Base-by-base conservation (phyloP, 2,888 invertebrate genomes). In the Imbricaverruca yamaguchii region DNA sequence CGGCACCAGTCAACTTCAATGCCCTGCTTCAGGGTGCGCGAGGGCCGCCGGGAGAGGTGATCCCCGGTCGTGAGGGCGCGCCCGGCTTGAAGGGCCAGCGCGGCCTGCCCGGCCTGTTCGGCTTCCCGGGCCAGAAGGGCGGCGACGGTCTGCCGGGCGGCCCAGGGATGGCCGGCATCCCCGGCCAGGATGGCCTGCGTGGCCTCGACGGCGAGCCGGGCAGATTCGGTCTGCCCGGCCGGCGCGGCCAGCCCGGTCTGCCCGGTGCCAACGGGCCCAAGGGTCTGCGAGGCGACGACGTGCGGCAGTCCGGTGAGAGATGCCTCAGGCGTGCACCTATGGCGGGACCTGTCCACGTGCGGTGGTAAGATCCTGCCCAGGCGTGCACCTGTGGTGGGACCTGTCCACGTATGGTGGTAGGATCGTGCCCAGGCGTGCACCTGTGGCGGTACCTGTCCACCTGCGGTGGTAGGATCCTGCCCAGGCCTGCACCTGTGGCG, bases 1-100 rank as follows among this genome's bases (percentile, higher is more conserved):
- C n/a, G n/a, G n/a, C n/a, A n/a, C n/a, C n/a, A n/a, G n/a, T n/a
- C n/a, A n/a, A n/a, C n/a, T n/a, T n/a, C n/a, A n/a, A n/a, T n/a
- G n/a, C n/a, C n/a, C n/a, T n/a, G n/a, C 78, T 87, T 87, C 6
- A 85, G 84, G 39, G 83, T 81, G 57, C 87, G 86, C n/a, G 84
- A 61, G 94, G 94, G 55, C 83, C 89, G 61, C 87, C 88, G 9
- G 74, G 74, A 2, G 74, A 74, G 23, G 12, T 13, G 7, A 94
- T 94, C 12, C 67, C 81, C 12, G 85, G 85, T 57, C 82, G 81
- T 0, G 81, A 82, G 1, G 84, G 84, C 18, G 81, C 82, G 80
- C 82, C 84, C 55, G 84, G 84, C 82, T 65, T 82, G 21, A 80
- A 82, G 67, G 84, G 85, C 15, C 81, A 80, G 57, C 78, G 57